Evolutionary conservation across 1,140 invertebrate species (phyloP).

Genomic region (Acromyrmex echinatior): DNA sequence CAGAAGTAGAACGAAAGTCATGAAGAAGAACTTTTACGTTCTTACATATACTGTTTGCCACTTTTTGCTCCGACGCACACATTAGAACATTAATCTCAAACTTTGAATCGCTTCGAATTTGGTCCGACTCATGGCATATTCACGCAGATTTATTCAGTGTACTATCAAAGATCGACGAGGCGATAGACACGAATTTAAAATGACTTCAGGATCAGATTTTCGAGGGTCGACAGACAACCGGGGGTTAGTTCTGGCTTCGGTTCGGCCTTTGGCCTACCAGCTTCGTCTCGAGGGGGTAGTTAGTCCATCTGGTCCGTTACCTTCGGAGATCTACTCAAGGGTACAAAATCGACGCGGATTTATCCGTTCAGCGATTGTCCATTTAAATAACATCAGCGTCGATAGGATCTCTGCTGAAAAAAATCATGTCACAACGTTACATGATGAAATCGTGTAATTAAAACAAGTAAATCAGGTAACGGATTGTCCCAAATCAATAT

Average conservation of each 20-base stretch:
- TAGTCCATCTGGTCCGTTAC: slow-evolving; percentile 82
- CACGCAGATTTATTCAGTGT: slow-evolving; percentile 38
- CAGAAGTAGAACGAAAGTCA: no score
- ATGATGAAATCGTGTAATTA: no score
- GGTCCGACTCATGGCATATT: neutral
- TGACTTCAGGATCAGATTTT: slow-evolving; percentile 72
- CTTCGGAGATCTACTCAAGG: slow-evolving; percentile 41
- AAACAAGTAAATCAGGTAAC: no score
- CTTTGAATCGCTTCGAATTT: neutral
- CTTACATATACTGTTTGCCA: neutral
- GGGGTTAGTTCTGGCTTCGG: slow-evolving; percentile 72
- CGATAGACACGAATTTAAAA: slow-evolving; percentile 76
- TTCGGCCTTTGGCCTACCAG: slow-evolving; percentile 52
- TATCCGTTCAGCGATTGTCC: slow-evolving; percentile 24
- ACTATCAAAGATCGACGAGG: slow-evolving; percentile 62
- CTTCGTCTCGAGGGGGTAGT: slow-evolving; percentile 82
- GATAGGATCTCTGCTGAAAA: neutral
- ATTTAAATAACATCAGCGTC: slow-evolving; percentile 26
- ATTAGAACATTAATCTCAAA: neutral
- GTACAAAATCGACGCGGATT: slow-evolving; percentile 50
- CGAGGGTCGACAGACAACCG: slow-evolving; percentile 78
- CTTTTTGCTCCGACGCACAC: neutral
- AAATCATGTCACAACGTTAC: no score
- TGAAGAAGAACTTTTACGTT: neutral
- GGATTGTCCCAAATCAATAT: no score